phyloP scores from a whole-genome alignment of 2,888 invertebrate genomes.

The Plebejus argus region DNA sequence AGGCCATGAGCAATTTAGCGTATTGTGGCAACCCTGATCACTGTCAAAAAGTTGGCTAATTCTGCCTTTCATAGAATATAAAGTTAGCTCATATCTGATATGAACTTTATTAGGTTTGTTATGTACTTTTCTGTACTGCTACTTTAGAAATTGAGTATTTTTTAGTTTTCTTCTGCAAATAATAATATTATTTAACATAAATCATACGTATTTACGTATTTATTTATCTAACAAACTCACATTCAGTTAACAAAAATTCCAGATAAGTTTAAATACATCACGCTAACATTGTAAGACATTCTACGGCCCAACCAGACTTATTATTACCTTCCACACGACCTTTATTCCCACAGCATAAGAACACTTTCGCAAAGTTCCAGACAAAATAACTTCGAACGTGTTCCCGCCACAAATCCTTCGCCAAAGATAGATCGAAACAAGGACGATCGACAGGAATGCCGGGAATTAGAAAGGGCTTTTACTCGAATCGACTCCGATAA shows the following conservation, averaged over 20 bases:
- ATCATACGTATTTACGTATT: too few relatives aligned
- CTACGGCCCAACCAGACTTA: background rate
- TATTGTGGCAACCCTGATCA: constrained; percentile 32
- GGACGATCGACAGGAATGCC: constrained; percentile 35
- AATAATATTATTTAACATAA: too few relatives aligned
- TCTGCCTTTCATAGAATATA: background rate
- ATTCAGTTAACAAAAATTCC: background rate
- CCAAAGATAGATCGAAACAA: constrained; percentile 28
- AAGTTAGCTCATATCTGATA: too few relatives aligned
- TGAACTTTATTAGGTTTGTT: background rate
- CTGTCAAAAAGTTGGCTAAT: constrained; percentile 3
- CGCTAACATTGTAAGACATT: background rate
- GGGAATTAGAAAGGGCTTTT: constrained; percentile 31
- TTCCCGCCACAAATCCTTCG: constrained; percentile 10
- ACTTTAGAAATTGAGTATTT: background rate
- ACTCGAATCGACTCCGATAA: background rate
- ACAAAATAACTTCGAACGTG: background rate
- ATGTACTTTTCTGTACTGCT: background rate
- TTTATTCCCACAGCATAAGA: background rate
- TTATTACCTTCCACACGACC: background rate
- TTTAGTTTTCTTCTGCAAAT: too few relatives aligned
- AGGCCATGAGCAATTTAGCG: constrained; percentile 48
- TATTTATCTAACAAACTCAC: background rate
- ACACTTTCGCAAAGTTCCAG: background rate
- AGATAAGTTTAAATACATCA: background rate